phyloP scores from a whole-genome alignment of 2,797 vertebrate species.

The Decapterus maruadsi region DNA sequence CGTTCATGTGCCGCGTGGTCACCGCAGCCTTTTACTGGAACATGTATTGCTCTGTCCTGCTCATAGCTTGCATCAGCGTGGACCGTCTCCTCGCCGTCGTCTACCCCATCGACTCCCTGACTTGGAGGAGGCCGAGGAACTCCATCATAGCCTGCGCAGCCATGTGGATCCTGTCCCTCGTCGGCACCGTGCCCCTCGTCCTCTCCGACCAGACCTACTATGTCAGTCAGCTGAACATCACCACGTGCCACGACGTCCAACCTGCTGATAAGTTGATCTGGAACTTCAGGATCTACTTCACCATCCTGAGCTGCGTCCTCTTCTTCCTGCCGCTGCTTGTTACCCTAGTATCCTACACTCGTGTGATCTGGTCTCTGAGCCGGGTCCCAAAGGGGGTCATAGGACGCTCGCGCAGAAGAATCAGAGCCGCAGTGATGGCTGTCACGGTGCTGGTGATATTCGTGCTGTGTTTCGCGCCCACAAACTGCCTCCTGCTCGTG shows the following conservation, averaged over 20 bases:
- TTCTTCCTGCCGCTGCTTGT: conserved; percentile 90
- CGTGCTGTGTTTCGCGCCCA: conserved; percentile 91
- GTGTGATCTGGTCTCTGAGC: conserved; percentile 87
- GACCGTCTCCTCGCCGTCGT: conserved; percentile 93
- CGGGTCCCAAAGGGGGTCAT: conserved; percentile 25
- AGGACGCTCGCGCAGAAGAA: conserved; percentile 81
- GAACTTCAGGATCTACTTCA: conserved; percentile 86
- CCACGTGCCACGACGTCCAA: conserved; percentile 91
- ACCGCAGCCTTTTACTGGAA: conserved; percentile 92
- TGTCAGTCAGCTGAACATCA: conserved; percentile 83
- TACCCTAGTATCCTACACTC: conserved; percentile 85
- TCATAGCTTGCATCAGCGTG: conserved; percentile 90
- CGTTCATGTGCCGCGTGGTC: conserved; percentile 86
- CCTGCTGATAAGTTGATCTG: conserved; percentile 5
- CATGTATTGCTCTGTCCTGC: conserved; percentile 94
- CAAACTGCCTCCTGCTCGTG: conserved; percentile 88
- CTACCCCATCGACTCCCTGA: conserved; percentile 89
- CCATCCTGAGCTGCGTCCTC: conserved; percentile 83
- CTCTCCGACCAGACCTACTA: conserved; percentile 83
- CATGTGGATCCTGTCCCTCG: conserved; percentile 88
- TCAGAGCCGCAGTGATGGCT: conserved; percentile 86
- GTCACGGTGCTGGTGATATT: conserved; percentile 89
- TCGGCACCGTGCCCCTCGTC: conserved; percentile 86
- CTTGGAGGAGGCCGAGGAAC: conserved; percentile 86
- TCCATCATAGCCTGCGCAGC: conserved; percentile 78